Base-by-base conservation (phyloP, 2,888 invertebrate species). In the Dasysyrphus albostriatus region DNA sequence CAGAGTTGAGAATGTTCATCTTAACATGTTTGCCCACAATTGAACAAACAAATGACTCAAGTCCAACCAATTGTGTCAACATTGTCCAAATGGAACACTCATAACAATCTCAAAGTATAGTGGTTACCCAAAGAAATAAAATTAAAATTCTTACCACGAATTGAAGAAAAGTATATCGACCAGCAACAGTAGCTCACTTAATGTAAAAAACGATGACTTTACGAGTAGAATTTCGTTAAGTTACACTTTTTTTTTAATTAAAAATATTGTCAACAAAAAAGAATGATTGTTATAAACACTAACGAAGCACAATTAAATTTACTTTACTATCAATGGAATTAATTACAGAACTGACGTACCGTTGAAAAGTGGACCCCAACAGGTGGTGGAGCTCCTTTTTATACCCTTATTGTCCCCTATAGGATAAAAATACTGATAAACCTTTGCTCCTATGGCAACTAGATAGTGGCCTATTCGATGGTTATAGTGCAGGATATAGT, bases 61-160 rank as follows among this genome's bases (percentile, higher is more conserved):
- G 58, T 12, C 54, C 19, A 61, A 77, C 77, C 77, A 77, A 82
- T 82, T 81, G 82, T 70, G 77, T 82, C 73, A 29, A 87, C 74
- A 87, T 59, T 47, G 12, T 19, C 49, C 65, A 78, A 78, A 34
- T 67, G 42, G 81, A 78, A 65, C 77, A 78, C 47, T 69, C 73
- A 58, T 56, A 44, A n/a, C n/a, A n/a, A 67, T 32, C 63, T 37
- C 34, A 54, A 24, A 34, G 56, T 32, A 73, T 24, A 24, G 24
- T 24, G 24, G 37, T 47, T 29, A 49, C 74, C 47, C 16, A 67
- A 54, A 61, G 56, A 59, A 69, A 72, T 37, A 51, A 77, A 70
- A 77, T 87, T 87, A 24, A 79, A 72, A 87, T 83, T 87, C 87
- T 87, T 87, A 87, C 87, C 87, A 83, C 83, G 87, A 69, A 59